Evolutionary conservation across 1,140 invertebrate genomes (phyloP).

Genomic region (Drosophila kepulauana): DNA sequence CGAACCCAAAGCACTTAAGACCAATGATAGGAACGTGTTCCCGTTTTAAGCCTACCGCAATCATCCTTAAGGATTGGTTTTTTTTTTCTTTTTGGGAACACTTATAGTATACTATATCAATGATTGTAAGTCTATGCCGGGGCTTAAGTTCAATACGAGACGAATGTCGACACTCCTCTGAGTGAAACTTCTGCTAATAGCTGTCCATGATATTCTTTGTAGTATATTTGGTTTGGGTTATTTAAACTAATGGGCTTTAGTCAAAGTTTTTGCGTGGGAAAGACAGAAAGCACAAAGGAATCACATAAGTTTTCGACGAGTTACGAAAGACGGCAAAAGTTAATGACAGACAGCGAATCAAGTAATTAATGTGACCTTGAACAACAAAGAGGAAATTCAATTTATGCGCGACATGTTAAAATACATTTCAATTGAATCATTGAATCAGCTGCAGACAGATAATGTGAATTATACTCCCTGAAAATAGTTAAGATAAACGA

Average conservation of each 20-base stretch:
- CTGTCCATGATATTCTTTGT: no score
- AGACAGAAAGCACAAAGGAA: background rate
- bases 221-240: constrained; percentile 2
- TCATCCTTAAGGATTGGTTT: constrained; percentile 1
- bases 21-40: constrained; percentile 41
- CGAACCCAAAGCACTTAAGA: constrained; percentile 36
- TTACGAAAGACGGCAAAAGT: background rate
- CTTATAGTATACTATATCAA: constrained; percentile 3
- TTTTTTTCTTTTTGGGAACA: background rate
- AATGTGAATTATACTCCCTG: background rate
- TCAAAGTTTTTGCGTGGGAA: background rate
- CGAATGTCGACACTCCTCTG: background rate
- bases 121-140: background rate
- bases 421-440: background rate
- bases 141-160: constrained; percentile 8
- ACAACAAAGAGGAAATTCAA: no score
- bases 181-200: background rate
- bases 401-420: background rate
- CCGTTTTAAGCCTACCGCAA: constrained; percentile 5
- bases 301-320: background rate
- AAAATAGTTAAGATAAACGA: no score
- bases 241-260: constrained; percentile 13
- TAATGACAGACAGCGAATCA: background rate
- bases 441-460: background rate
- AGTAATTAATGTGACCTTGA: constrained; percentile 5